A percentile compares a stretch with the other conserved stretches of the same genome.
phyloP scores from a whole-genome alignment of 2,797 vertebrate species.

The Microctenopoma lineatum region DNA sequence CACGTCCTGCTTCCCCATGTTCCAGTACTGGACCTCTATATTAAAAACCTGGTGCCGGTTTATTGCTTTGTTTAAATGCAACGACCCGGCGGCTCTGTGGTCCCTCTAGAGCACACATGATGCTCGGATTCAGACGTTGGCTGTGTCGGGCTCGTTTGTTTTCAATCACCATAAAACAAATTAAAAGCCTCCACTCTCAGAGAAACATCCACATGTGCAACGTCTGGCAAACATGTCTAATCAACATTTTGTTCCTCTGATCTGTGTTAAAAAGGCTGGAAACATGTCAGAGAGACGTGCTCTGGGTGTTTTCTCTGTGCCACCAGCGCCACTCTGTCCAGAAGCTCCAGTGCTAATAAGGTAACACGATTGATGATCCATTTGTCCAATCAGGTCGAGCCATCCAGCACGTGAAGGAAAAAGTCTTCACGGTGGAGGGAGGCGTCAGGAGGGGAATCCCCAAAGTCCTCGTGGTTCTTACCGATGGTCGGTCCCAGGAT shows the following conservation, averaged over 20 bases:
- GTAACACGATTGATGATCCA: neutral
- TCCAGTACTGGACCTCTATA: neutral
- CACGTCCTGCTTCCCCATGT: conserved; percentile 6
- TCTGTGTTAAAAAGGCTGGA: neutral
- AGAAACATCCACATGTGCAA: neutral
- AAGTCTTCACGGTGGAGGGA: conserved; percentile 86
- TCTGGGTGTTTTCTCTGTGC: too few relatives aligned
- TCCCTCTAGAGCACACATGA: neutral
- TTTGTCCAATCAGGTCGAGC: conserved; percentile 86
- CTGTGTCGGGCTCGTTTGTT: neutral
- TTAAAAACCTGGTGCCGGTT: neutral
- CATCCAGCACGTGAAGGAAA: conserved; percentile 92
- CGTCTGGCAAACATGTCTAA: neutral
- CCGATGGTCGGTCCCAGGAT: conserved; percentile 95
- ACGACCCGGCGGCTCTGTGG: neutral
- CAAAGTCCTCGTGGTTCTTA: conserved; percentile 95
- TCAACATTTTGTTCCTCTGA: neutral
- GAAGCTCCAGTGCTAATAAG: too few relatives aligned
- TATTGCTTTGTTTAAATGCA: neutral
- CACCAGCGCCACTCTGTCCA: too few relatives aligned
- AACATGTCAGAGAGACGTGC: too few relatives aligned
- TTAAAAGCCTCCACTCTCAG: neutral
- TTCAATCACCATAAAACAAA: conserved; percentile 5
- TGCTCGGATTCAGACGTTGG: too few relatives aligned
- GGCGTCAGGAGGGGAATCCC: conserved; percentile 91